Conservation (phyloP, 2,888 invertebrate species). For the Ichneumon xanthorius region DNA sequence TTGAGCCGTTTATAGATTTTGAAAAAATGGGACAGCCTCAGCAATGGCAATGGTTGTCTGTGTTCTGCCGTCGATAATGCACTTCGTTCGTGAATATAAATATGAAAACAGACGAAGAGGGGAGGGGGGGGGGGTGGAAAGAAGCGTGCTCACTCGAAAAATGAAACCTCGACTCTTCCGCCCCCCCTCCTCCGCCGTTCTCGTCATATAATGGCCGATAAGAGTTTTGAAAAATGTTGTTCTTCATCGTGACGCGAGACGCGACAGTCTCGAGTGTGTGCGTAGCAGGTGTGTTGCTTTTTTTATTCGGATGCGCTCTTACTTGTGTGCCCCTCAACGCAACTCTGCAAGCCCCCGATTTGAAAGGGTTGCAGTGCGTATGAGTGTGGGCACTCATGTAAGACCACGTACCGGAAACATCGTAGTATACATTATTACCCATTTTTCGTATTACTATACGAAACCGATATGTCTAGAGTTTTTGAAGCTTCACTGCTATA, state of each 20-base stretch:
- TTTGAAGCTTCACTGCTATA: constrained; percentile 50
- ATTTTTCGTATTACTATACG: constrained; percentile 21
- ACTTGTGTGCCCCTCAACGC: constrained; percentile 83
- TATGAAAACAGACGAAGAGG: not conserved
- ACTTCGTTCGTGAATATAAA: constrained; percentile 30
- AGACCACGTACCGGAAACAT: constrained; percentile 80
- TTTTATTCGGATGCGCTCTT: constrained; percentile 83
- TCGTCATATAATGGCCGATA: not conserved
- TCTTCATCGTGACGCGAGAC: not conserved
- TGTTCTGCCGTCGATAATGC: constrained; percentile 20
- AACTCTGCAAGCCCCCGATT: constrained; percentile 60
- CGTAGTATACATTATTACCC: constrained; percentile 39
- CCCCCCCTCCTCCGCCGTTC: no score
- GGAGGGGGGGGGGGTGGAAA: no score
- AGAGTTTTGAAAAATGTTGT: not conserved
- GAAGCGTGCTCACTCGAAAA: no score
- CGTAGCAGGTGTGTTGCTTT: constrained; percentile 76
- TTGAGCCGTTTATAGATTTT: no score
- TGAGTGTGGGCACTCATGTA: constrained; percentile 82
- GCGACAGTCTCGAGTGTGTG: constrained; percentile 73
- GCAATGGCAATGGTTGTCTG: not conserved
- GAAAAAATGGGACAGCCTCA: not conserved
- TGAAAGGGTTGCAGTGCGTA: constrained; percentile 75
- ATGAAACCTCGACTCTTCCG: no score
- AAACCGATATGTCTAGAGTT: constrained; percentile 43